Evolutionary conservation across 2,797 vertebrate genomes (phyloP), one percentile per base, ranked within the genome.

Genomic region (Arctocebus calabarensis): DNA sequence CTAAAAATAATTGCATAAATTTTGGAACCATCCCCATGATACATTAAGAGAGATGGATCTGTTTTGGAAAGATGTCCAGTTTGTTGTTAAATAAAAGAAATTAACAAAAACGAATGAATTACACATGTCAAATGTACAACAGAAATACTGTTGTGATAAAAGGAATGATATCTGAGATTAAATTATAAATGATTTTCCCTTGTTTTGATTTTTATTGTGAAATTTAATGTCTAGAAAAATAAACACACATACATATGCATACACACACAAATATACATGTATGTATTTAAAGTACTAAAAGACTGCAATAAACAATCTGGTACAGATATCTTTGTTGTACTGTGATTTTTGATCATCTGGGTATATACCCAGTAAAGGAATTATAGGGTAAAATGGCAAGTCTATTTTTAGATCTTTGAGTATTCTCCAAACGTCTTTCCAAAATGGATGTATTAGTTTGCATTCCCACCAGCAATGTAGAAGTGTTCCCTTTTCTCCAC

Each of bases 131-230:
- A 48, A 61, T n/a, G 40, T 20, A 70, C 2, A 78, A 40, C 52
- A 68, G 52, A 71, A 68, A 61, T 7, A 45, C 2, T 75, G 37
- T 48, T 85, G 19, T 62, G 9, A 82, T 57, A 9, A 55, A 90
- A 96, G 29, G 13, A 40, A 74, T 83, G 83, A 19, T 88, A 64
- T 86, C 52, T 34, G 40, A 61, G 29, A 20, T 74, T 45, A 55
- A 22, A 73, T 45, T 85, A 88, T 23, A 75, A 77, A 40, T 84
- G 82, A 86, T 84, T 94, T 90, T 83, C 52, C 90, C 5, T 77
- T 93, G 25, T 75, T 93, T 87, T 55, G 52, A 20, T 55, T 64
- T 84, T 78, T 88, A 57, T 45, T 88, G 32, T 90, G 7, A 92
- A 90, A 62, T 95, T 55, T 71, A 81, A 77, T 23, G 34, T 27